Evolutionary conservation across 2,888 invertebrate genomes (phyloP).

Genomic region (Lasioglossum vierecki): DNA sequence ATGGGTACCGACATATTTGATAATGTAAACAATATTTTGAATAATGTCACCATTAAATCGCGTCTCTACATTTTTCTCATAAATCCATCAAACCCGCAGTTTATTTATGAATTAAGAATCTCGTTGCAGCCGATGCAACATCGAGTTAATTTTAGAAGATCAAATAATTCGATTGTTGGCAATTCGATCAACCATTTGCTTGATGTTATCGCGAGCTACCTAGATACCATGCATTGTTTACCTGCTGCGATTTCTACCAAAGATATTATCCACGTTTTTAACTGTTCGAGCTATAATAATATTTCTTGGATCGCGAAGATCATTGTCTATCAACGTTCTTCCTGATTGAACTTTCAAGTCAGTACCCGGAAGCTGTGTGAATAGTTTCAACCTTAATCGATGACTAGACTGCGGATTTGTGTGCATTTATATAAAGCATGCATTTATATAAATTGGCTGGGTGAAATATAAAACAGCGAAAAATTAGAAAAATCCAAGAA

Average conservation of each 20-base stretch:
- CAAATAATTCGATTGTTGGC: neutral
- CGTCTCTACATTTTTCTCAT: too few species aligned
- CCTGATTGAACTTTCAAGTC: neutral
- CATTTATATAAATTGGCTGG: too few species aligned
- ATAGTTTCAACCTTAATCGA: neutral
- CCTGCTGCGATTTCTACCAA: slow-evolving; percentile 11
- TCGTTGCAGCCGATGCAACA: neutral
- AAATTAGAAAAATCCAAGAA: too few species aligned
- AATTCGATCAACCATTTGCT: slow-evolving; percentile 6
- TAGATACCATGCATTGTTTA: slow-evolving; percentile 49
- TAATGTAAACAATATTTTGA: too few species aligned
- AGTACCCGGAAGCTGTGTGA: neutral
- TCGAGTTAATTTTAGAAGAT: neutral
- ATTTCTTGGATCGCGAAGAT: neutral
- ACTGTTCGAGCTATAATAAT: neutral
- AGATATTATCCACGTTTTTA: neutral
- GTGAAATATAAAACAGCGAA: too few species aligned
- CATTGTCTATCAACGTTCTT: neutral
- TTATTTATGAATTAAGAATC: neutral
- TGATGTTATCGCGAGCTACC: slow-evolving; percentile 42
- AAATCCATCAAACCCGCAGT: too few species aligned
- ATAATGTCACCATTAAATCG: too few species aligned
- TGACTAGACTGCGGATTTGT: neutral
- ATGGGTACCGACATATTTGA: too few species aligned
- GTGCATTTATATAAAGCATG: too few species aligned